These are phyloP conservation scores for Penelope pileata DNA, from an alignment of 2,113 vertebrate species.

Conservation along the genomic window DNA sequence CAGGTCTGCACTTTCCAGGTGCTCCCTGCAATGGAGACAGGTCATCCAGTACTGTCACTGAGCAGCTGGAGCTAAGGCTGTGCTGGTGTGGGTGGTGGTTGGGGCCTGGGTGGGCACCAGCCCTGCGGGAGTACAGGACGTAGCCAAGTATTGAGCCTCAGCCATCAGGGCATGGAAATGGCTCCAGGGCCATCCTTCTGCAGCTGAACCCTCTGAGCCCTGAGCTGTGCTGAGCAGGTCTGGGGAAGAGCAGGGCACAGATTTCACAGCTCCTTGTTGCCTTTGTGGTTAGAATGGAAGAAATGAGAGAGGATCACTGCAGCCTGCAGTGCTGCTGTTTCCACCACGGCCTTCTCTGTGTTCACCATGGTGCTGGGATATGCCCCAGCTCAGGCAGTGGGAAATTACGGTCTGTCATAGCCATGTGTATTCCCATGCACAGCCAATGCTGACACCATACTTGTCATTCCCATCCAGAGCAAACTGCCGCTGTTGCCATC, in stretches of 20 bases:
- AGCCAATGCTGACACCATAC: background rate
- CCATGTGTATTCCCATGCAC: background rate
- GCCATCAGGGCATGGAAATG: background rate
- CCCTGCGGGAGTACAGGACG: rapidly evolving
- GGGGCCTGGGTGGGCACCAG: background rate
- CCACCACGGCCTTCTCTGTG: rapidly evolving
- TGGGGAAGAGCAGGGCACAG: background rate
- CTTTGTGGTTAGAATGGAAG: background rate
- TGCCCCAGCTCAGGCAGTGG: background rate
- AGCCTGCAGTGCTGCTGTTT: background rate
- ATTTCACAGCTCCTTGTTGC: background rate
- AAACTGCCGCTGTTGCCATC: background rate
- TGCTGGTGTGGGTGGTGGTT: background rate
- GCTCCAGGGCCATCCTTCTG: background rate
- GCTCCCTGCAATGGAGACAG: background rate
- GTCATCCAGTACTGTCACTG: rapidly evolving
- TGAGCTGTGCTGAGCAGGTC: background rate
- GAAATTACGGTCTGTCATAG: rapidly evolving
- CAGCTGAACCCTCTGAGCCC: background rate
- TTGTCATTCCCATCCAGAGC: background rate
- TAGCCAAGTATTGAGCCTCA: background rate
- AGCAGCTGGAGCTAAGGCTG: background rate
- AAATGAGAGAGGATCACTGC: background rate
- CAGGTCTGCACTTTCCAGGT: background rate
- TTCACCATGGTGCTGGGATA: rapidly evolving